A percentile compares a stretch with the other conserved stretches of the same genome.
Conservation (phyloP, 2,113 vertebrate species). For the Noturus placidus region DNA sequence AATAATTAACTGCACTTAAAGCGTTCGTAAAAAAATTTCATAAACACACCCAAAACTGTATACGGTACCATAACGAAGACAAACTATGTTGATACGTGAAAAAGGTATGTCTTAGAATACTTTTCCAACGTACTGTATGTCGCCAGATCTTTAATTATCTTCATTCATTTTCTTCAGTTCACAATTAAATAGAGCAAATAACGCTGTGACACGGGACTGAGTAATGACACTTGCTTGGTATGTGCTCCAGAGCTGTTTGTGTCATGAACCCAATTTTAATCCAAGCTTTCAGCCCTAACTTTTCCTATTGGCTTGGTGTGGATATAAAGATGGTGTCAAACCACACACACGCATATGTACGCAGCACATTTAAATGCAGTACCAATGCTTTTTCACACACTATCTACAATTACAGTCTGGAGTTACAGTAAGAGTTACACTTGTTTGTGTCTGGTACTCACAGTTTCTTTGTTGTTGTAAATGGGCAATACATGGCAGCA, state of each 20-base stretch:
- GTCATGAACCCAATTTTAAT: slow-evolving; percentile 46
- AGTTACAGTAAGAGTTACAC: neutral
- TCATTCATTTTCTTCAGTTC: slow-evolving; percentile 53
- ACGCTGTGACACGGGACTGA: slow-evolving; percentile 51
- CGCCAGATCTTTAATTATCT: slow-evolving; percentile 48
- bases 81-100: no score
- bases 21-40: no score
- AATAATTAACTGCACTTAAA: no score
- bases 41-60: no score
- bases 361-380: slow-evolving; percentile 32
- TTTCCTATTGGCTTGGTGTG: slow-evolving; percentile 31
- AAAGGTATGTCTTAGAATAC: neutral
- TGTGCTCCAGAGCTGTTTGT: slow-evolving; percentile 54
- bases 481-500: neutral
- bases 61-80: no score
- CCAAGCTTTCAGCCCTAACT: slow-evolving; percentile 22
- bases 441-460: neutral
- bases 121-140: slow-evolving; percentile 38
- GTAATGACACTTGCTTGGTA: slow-evolving; percentile 59
- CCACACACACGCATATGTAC: neutral
- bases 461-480: neutral
- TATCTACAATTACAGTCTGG: neutral
- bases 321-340: neutral
- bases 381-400: neutral
- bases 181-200: slow-evolving; percentile 67